A percentile compares a stretch with the other conserved stretches of the same genome.
phyloP scores from a whole-genome alignment of 2,888 invertebrate species.

The Drosophila seclusa region DNA sequence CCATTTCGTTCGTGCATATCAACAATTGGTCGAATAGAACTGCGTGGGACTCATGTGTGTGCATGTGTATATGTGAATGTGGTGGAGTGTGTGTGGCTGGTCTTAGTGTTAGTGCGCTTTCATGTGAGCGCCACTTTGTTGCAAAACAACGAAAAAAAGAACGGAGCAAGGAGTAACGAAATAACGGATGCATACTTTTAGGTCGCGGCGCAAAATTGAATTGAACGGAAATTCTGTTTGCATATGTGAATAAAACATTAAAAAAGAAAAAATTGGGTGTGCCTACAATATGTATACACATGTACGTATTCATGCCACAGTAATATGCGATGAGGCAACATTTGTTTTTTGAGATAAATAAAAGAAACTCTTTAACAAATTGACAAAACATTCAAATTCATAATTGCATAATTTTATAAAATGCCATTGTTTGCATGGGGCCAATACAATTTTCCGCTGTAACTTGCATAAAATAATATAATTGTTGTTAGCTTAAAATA shows the following conservation, averaged over 20 bases:
- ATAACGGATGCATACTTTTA: constrained; percentile 62
- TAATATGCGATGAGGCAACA: constrained; percentile 28
- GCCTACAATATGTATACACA: constrained; percentile 8
- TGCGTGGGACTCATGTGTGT: constrained; percentile 9
- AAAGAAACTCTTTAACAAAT: neutral
- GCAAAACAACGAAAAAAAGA: constrained; percentile 28
- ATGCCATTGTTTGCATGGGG: constrained; percentile 12
- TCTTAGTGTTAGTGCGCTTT: constrained; percentile 25
- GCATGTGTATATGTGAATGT: constrained; percentile 3
- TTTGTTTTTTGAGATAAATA: constrained; percentile 27
- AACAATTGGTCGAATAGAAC: constrained; percentile 75
- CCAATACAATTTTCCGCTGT: constrained; percentile 6
- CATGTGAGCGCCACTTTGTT: constrained; percentile 60
- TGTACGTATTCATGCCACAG: constrained; percentile 1
- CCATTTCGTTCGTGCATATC: constrained; percentile 70
- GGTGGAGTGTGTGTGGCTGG: neutral
- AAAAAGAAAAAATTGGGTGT: constrained; percentile 30
- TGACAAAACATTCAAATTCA: neutral
- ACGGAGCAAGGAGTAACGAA: constrained; percentile 21
- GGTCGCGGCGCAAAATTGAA: constrained; percentile 66
- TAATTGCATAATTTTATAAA: neutral
- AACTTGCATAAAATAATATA: constrained; percentile 1
- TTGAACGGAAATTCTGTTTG: constrained; percentile 77
- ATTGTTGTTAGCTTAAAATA: constrained; percentile 5
- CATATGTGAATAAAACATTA: constrained; percentile 79